Base-by-base conservation (phyloP, 1,140 invertebrate genomes). In the Araneus ventricosus region DNA sequence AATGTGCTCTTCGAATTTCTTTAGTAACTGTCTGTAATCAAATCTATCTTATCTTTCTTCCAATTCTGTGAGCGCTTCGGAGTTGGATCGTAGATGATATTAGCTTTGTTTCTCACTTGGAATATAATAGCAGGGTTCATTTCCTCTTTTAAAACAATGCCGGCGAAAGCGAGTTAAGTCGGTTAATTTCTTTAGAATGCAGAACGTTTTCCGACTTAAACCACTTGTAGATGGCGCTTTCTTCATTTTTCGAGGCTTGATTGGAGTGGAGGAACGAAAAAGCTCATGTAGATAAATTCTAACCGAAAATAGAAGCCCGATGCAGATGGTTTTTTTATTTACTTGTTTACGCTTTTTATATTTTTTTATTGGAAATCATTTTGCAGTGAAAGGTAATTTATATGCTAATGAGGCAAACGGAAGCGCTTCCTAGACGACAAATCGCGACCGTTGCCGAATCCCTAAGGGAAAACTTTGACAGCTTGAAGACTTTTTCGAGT, bases 331-430 rank as follows among this genome's bases (percentile, higher is more conserved):
- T n/a, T 22, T n/a, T 30, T 82, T 82, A 39, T 82, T 41, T 82
- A 45, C n/a, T 22, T 22, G 14, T 22, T 86, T 20, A 30, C 22
- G 34, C 17, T 1, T 1, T 57, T 57, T 86, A 57, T 59, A 30
- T 86, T 86, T 61, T 87, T 63, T 37, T 87, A 87, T 87, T 87
- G 85, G 84, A 93, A 93, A 87, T 79, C 91, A 93, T 87, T 92
- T 80, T 57, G 91, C 30, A 88, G 67, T 87, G 84, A 79, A 80
- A 93, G 85, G 85, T 88, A 93, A 93, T 93, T 93, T 93, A 93
- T 93, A 93, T 93, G 91, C 67, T 93, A 93, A 93, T 93, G 91
- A 88, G 52, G 37, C 22, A 79, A 87, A 61, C 37, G 75, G 27
- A 75, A 90, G 30, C 39, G 22, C 59, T 67, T 63, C 61, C 0